Evolutionary conservation across 2,113 vertebrate species (phyloP).

Genomic region (Felis catus): DNA sequence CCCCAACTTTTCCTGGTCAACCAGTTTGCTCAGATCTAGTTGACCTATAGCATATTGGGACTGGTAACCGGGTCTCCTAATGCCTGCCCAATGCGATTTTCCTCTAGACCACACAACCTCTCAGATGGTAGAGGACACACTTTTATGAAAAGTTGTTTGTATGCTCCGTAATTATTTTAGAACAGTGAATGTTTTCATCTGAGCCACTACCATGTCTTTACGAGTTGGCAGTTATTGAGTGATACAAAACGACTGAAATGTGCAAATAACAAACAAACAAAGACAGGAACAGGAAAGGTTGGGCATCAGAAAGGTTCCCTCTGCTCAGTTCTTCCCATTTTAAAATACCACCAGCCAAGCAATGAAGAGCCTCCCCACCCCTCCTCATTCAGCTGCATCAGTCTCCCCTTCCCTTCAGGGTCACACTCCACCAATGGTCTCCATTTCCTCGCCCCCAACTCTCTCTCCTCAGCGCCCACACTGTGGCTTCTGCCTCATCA

Average conservation of each 20-base stretch:
- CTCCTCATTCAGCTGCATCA: not conserved
- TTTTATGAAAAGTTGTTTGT: slow-evolving; percentile 48
- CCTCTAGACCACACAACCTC: not conserved
- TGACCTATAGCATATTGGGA: not conserved
- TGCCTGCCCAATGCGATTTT: not conserved
- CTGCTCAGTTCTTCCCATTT: not conserved
- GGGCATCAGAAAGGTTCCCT: not conserved
- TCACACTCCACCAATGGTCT: too few relatives aligned
- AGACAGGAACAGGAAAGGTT: not conserved
- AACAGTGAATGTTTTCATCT: slow-evolving; percentile 42
- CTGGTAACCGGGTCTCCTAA: not conserved
- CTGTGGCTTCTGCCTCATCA: rapidly evolving
- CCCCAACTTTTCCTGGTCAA: not conserved
- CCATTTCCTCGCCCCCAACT: not conserved
- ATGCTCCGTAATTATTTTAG: slow-evolving; percentile 22
- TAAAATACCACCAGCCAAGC: not conserved
- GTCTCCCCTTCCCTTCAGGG: too few relatives aligned
- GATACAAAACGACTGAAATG: slow-evolving; percentile 45
- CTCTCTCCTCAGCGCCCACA: not conserved
- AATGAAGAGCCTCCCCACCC: rapidly evolving
- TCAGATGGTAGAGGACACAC: not conserved
- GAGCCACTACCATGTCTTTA: slow-evolving; percentile 32
- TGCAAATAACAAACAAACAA: not conserved
- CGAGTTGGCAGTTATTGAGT: slow-evolving; percentile 44
- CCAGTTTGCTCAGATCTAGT: not conserved